Conservation (phyloP, 1,140 invertebrate species). For the Vanessa atalanta region DNA sequence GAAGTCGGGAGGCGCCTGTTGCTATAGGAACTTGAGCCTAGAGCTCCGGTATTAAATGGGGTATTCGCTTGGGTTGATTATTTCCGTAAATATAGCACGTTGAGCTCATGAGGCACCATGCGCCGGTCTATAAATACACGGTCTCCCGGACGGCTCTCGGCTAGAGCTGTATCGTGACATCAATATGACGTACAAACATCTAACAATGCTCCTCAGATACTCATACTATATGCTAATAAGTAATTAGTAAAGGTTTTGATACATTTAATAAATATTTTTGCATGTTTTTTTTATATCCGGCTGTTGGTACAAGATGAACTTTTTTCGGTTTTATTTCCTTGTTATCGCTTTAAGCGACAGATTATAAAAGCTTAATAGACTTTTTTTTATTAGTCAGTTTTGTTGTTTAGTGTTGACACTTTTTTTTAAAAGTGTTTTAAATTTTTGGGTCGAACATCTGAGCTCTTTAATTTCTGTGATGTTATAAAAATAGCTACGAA, state of each 20-base stretch:
- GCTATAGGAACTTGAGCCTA: conserved; percentile 49
- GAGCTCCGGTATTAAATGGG: conserved; percentile 34
- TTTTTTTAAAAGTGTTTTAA: background rate
- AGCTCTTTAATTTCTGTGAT: background rate
- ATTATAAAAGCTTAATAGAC: background rate
- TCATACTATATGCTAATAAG: background rate
- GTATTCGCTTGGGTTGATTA: conserved; percentile 39
- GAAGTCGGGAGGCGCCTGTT: conserved; percentile 45
- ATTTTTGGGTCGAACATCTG: background rate
- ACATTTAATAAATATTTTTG: background rate
- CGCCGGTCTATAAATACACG: conserved; percentile 58
- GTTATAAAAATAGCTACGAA: background rate
- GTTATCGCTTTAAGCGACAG: background rate
- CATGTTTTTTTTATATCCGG: background rate
- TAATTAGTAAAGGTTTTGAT: background rate
- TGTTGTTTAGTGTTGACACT: background rate
- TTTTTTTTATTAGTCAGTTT: background rate
- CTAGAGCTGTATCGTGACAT: conserved; percentile 21
- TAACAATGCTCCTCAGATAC: background rate
- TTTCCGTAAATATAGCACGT: conserved; percentile 61
- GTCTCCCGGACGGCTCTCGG: conserved; percentile 60
- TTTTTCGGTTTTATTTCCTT: background rate
- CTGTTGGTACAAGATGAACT: background rate
- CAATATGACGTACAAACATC: conserved; percentile 18
- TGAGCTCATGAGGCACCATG: conserved; percentile 43